phyloP scores from a whole-genome alignment of 2,797 vertebrate genomes.

The Oceanodroma leucorhoa region DNA sequence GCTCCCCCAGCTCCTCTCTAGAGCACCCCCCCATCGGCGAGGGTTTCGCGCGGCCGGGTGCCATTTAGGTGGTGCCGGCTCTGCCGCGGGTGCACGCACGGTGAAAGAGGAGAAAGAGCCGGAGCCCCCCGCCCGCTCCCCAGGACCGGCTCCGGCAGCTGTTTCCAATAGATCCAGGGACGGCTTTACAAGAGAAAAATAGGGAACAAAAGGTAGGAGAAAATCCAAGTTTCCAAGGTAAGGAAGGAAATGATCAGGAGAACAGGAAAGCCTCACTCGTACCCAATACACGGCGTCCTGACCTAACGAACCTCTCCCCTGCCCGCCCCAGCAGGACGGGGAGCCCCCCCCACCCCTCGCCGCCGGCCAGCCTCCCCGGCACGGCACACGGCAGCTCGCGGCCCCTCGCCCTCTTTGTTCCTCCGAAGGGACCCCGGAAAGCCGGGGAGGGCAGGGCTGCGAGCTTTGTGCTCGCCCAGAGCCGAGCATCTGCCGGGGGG shows the following conservation, averaged over 20 bases:
- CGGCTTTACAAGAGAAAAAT: conserved; percentile 15
- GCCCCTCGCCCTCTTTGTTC: conserved; percentile 59
- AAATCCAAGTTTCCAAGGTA: conserved; percentile 66
- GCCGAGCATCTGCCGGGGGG: conserved; percentile 63
- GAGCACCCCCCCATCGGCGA: accelerated
- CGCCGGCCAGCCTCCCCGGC: neutral
- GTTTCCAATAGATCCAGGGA: conserved; percentile 48
- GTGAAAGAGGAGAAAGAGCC: neutral
- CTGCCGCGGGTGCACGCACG: accelerated
- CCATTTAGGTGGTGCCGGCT: neutral
- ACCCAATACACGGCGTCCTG: conserved; percentile 42
- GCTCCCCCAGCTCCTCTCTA: neutral
- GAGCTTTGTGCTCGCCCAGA: conserved; percentile 67
- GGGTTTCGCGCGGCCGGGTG: neutral
- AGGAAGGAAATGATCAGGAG: conserved; percentile 72
- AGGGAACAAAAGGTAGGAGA: conserved; percentile 61
- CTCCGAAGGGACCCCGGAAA: conserved; percentile 48
- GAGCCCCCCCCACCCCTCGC: neutral
- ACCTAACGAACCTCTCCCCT: neutral
- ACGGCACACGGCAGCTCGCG: accelerated
- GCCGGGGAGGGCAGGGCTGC: conserved; percentile 62
- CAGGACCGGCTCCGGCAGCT: neutral
- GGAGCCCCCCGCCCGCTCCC: neutral
- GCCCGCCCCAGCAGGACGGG: neutral
- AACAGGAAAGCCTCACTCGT: conserved; percentile 62